Percentiles rank a stretch among this genome's conserved stretches.
phyloP scores from a whole-genome alignment of 2,113 vertebrate genomes.

The Girardinichthys multiradiatus region DNA sequence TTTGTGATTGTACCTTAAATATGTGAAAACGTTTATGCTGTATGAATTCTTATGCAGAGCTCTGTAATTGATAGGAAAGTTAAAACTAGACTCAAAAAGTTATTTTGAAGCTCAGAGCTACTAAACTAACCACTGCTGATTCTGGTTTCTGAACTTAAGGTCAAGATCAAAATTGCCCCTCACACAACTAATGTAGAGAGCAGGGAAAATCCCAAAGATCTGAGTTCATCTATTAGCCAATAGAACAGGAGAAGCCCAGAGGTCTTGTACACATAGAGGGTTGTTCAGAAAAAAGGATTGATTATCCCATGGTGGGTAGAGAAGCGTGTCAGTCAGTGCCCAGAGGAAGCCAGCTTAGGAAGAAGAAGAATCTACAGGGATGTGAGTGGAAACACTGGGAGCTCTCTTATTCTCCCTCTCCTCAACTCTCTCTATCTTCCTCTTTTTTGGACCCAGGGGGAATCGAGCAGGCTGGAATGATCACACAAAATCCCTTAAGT shows the following conservation, averaged over 20 bases:
- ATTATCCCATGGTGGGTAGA: constrained; percentile 76
- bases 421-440: constrained; percentile 44
- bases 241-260: constrained; percentile 58
- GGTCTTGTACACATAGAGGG: constrained; percentile 55
- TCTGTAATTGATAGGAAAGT: background rate
- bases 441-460: constrained; percentile 61
- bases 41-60: background rate
- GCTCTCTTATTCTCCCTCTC: constrained; percentile 44
- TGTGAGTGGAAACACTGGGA: constrained; percentile 62
- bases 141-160: constrained; percentile 50
- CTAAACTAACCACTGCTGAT: background rate
- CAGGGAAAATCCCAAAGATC: constrained; percentile 73
- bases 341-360: constrained; percentile 66
- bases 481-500: constrained; percentile 70
- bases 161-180: constrained; percentile 66
- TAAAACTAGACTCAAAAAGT: background rate
- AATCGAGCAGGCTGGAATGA: constrained; percentile 73
- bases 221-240: constrained; percentile 54
- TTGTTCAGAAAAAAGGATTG: constrained; percentile 76
- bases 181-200: constrained; percentile 64
- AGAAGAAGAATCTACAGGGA: constrained; percentile 60
- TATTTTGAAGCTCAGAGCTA: background rate
- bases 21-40: background rate
- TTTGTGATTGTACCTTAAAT: background rate
- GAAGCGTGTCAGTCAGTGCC: constrained; percentile 77